Evolutionary conservation across 2,113 vertebrate species (phyloP), one percentile per base, ranked within the genome.

Genomic region (Nycticryphes semicollaris): DNA sequence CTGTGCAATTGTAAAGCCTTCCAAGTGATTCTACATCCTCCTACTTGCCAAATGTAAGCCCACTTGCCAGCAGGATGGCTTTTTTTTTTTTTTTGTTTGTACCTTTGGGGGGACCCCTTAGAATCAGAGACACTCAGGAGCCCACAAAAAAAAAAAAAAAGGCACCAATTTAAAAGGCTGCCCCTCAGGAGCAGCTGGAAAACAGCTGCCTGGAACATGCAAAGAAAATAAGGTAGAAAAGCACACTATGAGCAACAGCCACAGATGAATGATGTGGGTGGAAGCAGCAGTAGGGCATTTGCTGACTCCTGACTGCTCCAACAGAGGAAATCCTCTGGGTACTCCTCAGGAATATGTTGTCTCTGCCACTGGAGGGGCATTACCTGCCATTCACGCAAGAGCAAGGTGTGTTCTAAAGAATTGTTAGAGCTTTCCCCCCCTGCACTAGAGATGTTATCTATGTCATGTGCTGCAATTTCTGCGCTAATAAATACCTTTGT

Each of bases 401-500:
- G 41, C 70, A 82, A 83, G 31, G 57, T 70, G 19, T 81, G 39
- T 67, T 88, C 78, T n/a, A 56, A 88, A 86, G 72, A 80, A 50
- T 4, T 3, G 0, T 54, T 87, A 75, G 51, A 74, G 39, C 22
- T 50, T 53, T 79, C 45, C 56, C 5, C 37, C 54, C 37, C 39
- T 59, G 24, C 68, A 28, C 75, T 63, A 54, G 59, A 93, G 90
- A 88, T 94, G 33, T 89, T 96, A 92, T 92, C 85, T 95, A 1
- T 68, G 67, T 19, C 60, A 53, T 2, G 0, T 75, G 69, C 51
- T 81, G 45, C 33, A 54, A 39, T 89, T 92, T 74, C 89, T 92
- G 72, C 79, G 78, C 51, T 72, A 93, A 89, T 90, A 84, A 96
- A 88, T 80, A 72, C 47, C 83, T 90, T 54, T 51, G 64, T 86